Conservation (phyloP, 2,888 invertebrate genomes). For the Labia minor region DNA sequence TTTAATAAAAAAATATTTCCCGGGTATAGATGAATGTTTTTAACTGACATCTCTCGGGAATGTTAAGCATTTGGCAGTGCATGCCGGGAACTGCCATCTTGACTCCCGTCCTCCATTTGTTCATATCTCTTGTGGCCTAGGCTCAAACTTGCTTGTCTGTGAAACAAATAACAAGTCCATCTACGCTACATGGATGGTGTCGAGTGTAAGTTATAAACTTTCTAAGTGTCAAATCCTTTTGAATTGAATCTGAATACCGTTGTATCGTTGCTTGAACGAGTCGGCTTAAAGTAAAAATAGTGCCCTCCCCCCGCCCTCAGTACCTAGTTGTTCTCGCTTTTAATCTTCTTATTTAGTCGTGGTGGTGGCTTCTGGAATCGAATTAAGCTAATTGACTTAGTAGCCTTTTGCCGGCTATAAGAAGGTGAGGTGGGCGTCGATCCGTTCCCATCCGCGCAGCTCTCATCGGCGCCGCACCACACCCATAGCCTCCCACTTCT, state of each 20-base stretch:
- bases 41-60: not conserved
- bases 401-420: slow-evolving; percentile 39
- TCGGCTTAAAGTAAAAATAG: slow-evolving; percentile 30
- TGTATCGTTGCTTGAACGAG: not conserved
- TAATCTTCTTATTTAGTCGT: slow-evolving; percentile 59
- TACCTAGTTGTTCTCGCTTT: slow-evolving; percentile 46
- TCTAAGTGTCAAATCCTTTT: not conserved
- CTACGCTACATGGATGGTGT: slow-evolving; percentile 4
- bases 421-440: slow-evolving; percentile 50
- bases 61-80: not conserved
- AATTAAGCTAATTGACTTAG: slow-evolving; percentile 68
- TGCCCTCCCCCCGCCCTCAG: slow-evolving; percentile 48
- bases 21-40: not conserved
- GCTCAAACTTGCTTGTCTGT: not conserved
- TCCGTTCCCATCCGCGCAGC: slow-evolving; percentile 43
- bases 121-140: slow-evolving; percentile 3
- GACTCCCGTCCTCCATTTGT: slow-evolving; percentile 13
- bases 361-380: slow-evolving; percentile 66
- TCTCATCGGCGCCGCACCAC: slow-evolving; percentile 50
- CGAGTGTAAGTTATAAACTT: not conserved
- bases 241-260: not conserved
- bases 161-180: not conserved
- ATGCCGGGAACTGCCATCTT: slow-evolving; percentile 13
- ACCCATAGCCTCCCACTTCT: slow-evolving; percentile 37
- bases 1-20: too few species aligned